These are phyloP conservation scores for Cebus imitator DNA, from an alignment of 2,113 vertebrate species.

Conservation along the genomic window DNA sequence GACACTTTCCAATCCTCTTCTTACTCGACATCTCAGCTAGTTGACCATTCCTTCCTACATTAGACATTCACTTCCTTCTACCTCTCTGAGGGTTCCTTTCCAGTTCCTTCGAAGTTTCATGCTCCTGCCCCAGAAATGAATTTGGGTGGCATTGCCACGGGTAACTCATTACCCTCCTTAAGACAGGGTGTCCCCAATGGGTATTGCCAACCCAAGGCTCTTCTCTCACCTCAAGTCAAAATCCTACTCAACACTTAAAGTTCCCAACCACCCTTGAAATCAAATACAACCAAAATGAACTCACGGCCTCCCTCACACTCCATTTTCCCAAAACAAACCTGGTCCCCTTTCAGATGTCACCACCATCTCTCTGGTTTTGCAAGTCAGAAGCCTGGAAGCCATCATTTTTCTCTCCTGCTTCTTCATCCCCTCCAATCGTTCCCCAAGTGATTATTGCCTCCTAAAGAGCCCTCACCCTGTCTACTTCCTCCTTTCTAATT, in stretches of 20 bases:
- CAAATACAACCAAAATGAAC: neutral
- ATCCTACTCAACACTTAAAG: neutral
- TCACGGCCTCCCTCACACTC: neutral
- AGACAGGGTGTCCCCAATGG: neutral
- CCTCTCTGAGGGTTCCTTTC: neutral
- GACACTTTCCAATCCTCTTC: neutral
- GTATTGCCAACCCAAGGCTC: neutral
- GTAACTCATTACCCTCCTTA: neutral
- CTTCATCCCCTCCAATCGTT: neutral
- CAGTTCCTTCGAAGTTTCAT: neutral
- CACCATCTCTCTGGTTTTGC: neutral
- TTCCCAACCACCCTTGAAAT: neutral
- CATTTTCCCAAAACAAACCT: neutral
- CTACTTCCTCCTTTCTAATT: neutral
- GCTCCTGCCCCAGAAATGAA: too few relatives aligned
- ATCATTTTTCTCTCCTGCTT: neutral
- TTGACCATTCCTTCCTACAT: neutral
- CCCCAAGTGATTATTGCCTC: neutral
- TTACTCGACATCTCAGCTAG: neutral
- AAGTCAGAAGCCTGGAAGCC: neutral
- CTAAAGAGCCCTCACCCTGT: neutral
- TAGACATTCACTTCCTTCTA: neutral
- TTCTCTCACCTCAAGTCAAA: neutral
- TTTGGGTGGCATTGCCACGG: neutral
- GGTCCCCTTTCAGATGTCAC: neutral